phyloP scores from a whole-genome alignment of 2,888 invertebrate species.

The Onthophagus sagittarius region DNA sequence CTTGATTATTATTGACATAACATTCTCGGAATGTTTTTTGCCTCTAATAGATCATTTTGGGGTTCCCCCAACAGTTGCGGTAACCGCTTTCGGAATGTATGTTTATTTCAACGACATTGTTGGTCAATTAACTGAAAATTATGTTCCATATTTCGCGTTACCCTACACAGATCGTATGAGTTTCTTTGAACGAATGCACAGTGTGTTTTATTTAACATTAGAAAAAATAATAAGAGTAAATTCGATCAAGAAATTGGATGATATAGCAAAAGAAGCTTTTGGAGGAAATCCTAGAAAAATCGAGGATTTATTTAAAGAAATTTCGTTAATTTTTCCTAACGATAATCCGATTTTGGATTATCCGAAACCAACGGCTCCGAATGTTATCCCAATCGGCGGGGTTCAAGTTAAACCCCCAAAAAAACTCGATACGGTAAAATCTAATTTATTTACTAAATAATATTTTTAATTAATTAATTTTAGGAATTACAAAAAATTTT shows the following conservation, averaged over 20 bases:
- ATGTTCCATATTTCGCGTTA: slow-evolving; percentile 32
- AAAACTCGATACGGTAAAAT: slow-evolving; percentile 35
- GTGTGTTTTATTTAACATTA: slow-evolving; percentile 17
- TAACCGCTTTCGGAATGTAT: slow-evolving; percentile 25
- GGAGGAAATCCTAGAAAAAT: slow-evolving; percentile 31
- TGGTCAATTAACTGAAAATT: slow-evolving; percentile 28
- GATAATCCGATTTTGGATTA: slow-evolving; percentile 35
- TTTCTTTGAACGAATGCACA: slow-evolving; percentile 31
- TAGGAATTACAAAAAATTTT: slow-evolving; percentile 49
- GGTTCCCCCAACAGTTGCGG: slow-evolving; percentile 27
- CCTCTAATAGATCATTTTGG: slow-evolving; percentile 28
- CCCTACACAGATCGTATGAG: slow-evolving; percentile 30
- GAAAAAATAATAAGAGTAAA: slow-evolving; percentile 16
- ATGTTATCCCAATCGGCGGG: slow-evolving; percentile 43
- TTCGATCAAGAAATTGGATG: slow-evolving; percentile 21
- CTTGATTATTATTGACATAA: slow-evolving; percentile 28
- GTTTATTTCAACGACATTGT: slow-evolving; percentile 19
- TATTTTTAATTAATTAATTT: neutral
- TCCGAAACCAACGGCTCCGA: slow-evolving; percentile 38
- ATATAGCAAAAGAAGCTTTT: slow-evolving; percentile 29
- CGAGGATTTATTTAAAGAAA: slow-evolving; percentile 30
- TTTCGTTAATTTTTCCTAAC: slow-evolving; percentile 39
- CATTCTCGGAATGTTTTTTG: slow-evolving; percentile 25
- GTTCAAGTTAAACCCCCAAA: slow-evolving; percentile 36
- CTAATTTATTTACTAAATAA: neutral